A percentile compares a stretch with the other conserved stretches of the same genome.
Conservation (phyloP, 1,140 invertebrate species). For the Orchestia grillus region DNA sequence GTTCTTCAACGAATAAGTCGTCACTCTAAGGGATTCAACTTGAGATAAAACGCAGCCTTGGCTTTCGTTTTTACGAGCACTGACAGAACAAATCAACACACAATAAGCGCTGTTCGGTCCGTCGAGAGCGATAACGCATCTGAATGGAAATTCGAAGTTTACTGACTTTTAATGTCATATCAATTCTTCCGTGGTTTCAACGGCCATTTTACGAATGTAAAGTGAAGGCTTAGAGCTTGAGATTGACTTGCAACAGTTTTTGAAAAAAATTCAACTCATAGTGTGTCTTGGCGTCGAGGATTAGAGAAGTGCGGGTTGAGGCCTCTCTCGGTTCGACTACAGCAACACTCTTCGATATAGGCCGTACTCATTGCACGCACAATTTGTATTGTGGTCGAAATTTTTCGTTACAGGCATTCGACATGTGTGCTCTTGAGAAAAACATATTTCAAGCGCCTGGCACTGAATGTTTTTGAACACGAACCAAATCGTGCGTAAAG, state of each 20-base stretch:
- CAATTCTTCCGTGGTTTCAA: background rate
- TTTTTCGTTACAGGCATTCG: no score
- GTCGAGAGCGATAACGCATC: background rate
- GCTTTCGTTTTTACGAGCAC: background rate
- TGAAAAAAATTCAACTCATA: background rate
- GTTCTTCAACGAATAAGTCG: conserved; percentile 61
- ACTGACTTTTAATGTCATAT: background rate
- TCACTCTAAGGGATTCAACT: background rate
- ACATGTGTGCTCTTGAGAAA: no score
- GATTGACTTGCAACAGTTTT: background rate
- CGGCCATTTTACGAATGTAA: background rate
- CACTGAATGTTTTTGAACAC: no score
- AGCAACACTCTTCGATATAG: background rate
- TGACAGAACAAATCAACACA: background rate
- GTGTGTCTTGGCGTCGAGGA: background rate
- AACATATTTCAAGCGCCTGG: no score
- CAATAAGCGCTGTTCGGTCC: background rate
- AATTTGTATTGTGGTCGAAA: no score
- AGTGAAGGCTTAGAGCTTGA: background rate
- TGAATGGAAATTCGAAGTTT: background rate
- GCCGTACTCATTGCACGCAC: no score
- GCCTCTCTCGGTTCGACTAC: background rate
- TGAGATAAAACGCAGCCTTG: background rate
- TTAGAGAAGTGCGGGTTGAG: background rate
- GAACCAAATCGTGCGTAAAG: no score